Evolutionary conservation across 1,140 invertebrate species (phyloP), one percentile per base, ranked within the genome.

Genomic region (Cheumatopsyche charites): DNA sequence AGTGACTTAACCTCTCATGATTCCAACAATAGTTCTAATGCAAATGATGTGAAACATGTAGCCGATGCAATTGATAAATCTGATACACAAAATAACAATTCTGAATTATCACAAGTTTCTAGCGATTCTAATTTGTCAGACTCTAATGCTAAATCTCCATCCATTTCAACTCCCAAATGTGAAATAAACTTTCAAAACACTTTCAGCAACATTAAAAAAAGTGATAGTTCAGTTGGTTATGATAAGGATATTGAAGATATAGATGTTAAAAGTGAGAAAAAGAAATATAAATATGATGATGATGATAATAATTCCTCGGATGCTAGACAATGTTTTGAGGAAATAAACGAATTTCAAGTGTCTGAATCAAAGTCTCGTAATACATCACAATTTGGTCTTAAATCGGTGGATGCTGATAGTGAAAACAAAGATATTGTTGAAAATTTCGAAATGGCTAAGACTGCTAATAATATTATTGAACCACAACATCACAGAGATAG

Each of bases 1-100:
- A 89, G 87, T 73, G 87, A 87, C 76, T 76, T 87, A 26, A 86
- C 85, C 62, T 86, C 84, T 73, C 85, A 86, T 69, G 81, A 81
- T 63, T 80, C 79, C 42, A 78, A 79, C 62, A 70, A 72, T 15
- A 81, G 80, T 67, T 76, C 77, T 19, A 71, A 67, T 45, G 63
- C 43, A 17, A 58, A 68, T 12, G 45, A 67, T 9, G 41, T 15
- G 26, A 61, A 61, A 52, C 45, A 21, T 19, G 65, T 15, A 63
- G 17, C 1, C 6, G 45, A 63, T 17, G 11, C 15, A 23, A 43
- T 25, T 19, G 47, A 5, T 15, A 74, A 74, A 36, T 21, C 36
- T 15, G 55, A 71, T 13, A 36, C 45, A 17, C 70, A 69, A 13
- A 71, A 70, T 72, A 61, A 29, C 13, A 69, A 75, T 42, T 72